phyloP scores from a whole-genome alignment of 2,113 vertebrate genomes.

The Circaetus gallicus region DNA sequence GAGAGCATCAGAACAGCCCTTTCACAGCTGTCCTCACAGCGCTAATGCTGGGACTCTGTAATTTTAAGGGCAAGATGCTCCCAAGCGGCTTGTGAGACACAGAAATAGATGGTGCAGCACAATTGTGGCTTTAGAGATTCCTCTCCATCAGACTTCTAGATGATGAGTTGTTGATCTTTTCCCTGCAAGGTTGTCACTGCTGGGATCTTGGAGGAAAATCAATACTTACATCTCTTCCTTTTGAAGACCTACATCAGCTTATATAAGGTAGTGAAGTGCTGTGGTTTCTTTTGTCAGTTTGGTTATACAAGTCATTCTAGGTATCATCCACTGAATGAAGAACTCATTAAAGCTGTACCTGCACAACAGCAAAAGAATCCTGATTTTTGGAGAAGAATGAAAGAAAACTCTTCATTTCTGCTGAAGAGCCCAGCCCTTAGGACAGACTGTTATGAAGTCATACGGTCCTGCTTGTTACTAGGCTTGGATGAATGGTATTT shows the following conservation, averaged over 20 bases:
- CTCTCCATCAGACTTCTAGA: background rate
- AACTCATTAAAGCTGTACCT: background rate
- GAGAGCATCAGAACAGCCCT: background rate
- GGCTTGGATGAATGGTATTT: background rate
- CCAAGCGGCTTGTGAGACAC: fast-evolving
- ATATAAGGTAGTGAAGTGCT: background rate
- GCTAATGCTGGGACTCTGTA: fast-evolving
- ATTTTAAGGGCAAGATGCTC: background rate
- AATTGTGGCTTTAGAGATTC: background rate
- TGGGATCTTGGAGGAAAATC: background rate
- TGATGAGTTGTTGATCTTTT: background rate
- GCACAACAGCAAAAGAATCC: background rate
- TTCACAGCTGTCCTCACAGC: fast-evolving
- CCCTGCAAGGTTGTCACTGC: background rate
- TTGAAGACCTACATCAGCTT: background rate
- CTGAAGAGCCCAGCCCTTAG: background rate
- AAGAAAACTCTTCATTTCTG: background rate
- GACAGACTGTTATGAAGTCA: background rate
- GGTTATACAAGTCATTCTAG: background rate
- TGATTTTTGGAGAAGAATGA: background rate
- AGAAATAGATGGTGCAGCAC: background rate
- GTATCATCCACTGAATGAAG: background rate
- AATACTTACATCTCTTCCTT: background rate
- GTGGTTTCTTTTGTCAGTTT: background rate
- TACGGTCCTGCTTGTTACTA: background rate